Evolutionary conservation across 2,797 vertebrate species (phyloP), one percentile per base, ranked within the genome.

Genomic region (Delichon dasypus): DNA sequence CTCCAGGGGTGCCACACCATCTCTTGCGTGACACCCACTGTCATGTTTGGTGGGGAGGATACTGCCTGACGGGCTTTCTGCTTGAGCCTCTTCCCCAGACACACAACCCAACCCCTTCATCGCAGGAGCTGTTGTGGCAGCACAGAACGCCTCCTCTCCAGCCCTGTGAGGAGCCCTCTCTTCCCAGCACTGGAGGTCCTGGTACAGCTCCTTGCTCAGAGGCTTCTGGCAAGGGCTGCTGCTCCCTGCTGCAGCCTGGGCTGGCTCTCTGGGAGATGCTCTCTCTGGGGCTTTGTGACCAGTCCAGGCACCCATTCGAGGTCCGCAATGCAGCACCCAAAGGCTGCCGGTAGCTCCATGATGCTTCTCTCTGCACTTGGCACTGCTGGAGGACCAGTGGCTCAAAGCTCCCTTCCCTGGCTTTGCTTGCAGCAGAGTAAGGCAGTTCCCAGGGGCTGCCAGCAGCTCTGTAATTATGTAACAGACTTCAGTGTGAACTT

Each of bases 41-140:
- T 25, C 36, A 25, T 9, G 1, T 79, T 34, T 17, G 14, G 34
- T 30, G 27, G 19, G 53, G 26, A 15, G 48, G 53, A 71, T 26
- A 15, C 9, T 36, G 42, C 58, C 20, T 2, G 7, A 60, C 32
- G 12, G 11, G 10, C 19, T 65, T 68, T 47, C 30, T 54, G 58
- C 47, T n/a, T 62, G 38, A 57, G 13, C 42, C 19, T 50, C 19
- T 55, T 68, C 30, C 30, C 51, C 47, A 34, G 21, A 30, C 3
- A 13, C 18, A 45, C 25, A 23, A 2, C 16, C 40, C 4, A 7
- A 7, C 11, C 27, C 10, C 3, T 78, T 47, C 5, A 5, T 14
- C 0, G 0, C n/a, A 55, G 53, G 27, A 53, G 16, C 20, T 8
- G 19, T 38, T 42, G 8, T 58, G 44, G 57, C 18, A 50, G 34